Evolutionary conservation across 2,888 invertebrate species (phyloP), one percentile per base, ranked within the genome.

Genomic region (Drosophila nr. perissopoda): DNA sequence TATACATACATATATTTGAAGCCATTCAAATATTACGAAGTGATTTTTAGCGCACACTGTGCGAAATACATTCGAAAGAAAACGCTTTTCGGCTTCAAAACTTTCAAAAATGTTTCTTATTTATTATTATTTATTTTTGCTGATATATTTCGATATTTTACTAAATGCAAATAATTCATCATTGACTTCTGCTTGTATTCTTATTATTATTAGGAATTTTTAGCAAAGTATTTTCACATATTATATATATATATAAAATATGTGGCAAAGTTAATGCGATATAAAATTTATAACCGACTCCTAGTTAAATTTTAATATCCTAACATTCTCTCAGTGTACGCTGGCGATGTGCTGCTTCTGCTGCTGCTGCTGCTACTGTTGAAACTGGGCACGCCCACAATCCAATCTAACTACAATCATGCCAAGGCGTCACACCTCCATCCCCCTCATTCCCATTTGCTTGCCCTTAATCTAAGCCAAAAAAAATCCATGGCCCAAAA

Each of bases 401-500:
- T 27, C 16, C 27, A 38, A 70, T 27, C 8, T 21, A 48, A 70
- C 69, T 38, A 61, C 67, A 71, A 71, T 75, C 70, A 66, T 66
- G 60, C 33, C 64, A 65, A 25, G 8, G 25, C 46, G 25, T 25
- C n/a, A 27, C 27, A 36, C 27, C 25, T 21, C 38, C 27, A 13
- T 1, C 27, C 27, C 21, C 7, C 52, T 8, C 46, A 8, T 46
- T 46, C 25, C 46, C 13, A 46, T 8, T 25, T 16, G 21, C 29
- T 49, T 38, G 54, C 61, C 59, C 67, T 40, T 33, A 60, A 66
- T 72, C 77, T 65, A 72, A 81, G 81, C 78, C 81, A 68, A 76
- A 72, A 69, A 79, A 76, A 81, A 81, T 68, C 59, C 72, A 54
- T 56, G 62, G 65, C 49, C 60, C 67, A 65, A 71, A 68, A 76